Conservation (phyloP, 2,888 invertebrate genomes). For the Amiota minor region DNA sequence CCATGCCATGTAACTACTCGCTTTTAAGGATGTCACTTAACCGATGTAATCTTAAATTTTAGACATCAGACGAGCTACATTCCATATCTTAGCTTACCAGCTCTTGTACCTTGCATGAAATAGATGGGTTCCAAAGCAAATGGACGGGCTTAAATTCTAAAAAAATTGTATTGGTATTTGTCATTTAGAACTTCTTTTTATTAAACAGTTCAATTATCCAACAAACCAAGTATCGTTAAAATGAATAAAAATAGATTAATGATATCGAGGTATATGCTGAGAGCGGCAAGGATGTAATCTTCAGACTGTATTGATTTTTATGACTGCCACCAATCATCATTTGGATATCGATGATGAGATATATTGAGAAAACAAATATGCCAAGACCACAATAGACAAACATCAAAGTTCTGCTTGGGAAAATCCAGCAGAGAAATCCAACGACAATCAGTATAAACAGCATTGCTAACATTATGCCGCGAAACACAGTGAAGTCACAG, state of each 20-base stretch:
- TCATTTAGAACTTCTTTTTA: background rate
- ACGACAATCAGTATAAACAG: slow-evolving; percentile 12
- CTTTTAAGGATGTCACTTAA: too few relatives aligned
- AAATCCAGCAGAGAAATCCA: background rate
- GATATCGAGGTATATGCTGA: slow-evolving; percentile 49
- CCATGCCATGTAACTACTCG: too few relatives aligned
- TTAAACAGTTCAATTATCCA: slow-evolving; percentile 24
- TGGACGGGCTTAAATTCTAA: too few relatives aligned
- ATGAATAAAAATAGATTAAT: slow-evolving; percentile 40
- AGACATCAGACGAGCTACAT: too few relatives aligned
- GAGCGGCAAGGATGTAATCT: slow-evolving; percentile 54
- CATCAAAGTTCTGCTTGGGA: background rate
- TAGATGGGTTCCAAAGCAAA: too few relatives aligned
- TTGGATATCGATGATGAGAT: slow-evolving; percentile 47
- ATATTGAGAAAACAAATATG: slow-evolving; percentile 32
- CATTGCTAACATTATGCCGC: slow-evolving; percentile 18
- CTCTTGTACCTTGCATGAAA: too few relatives aligned
- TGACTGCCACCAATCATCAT: slow-evolving; percentile 43
- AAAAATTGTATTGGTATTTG: too few relatives aligned
- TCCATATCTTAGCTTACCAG: too few relatives aligned
- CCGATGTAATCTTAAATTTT: too few relatives aligned
- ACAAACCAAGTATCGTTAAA: slow-evolving; percentile 42
- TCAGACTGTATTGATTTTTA: slow-evolving; percentile 30
- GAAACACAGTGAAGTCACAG: slow-evolving; percentile 52
- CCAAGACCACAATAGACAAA: background rate